A percentile compares a stretch with the other conserved stretches of the same genome.
These are phyloP conservation scores for Gari tellinella DNA, from an alignment of 2,888 invertebrate genomes.

Conservation along the genomic window DNA sequence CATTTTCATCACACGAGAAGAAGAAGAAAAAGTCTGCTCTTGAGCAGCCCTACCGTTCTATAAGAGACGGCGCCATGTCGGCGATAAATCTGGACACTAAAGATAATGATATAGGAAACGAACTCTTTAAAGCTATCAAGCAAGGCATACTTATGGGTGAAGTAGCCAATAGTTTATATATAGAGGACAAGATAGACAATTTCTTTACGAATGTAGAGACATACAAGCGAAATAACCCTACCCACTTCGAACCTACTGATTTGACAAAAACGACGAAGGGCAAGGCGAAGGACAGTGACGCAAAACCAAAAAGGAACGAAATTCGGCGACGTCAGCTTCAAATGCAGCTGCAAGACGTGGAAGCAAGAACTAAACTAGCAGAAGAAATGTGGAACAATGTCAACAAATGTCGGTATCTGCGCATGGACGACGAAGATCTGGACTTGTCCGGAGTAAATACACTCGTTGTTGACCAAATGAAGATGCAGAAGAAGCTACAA, in stretches of 20 bases:
- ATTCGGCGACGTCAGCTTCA: constrained; percentile 31
- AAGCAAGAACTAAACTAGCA: constrained; percentile 18
- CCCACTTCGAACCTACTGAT: constrained; percentile 10
- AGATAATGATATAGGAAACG: constrained; percentile 71
- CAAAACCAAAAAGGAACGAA: constrained; percentile 42
- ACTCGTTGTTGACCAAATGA: constrained; percentile 74
- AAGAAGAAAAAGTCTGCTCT: constrained; percentile 51
- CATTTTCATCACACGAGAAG: constrained; percentile 72
- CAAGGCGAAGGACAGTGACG: constrained; percentile 20
- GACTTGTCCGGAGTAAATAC: constrained; percentile 77
- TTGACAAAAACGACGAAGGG: not conserved
- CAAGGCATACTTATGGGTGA: constrained; percentile 74
- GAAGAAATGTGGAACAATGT: constrained; percentile 54
- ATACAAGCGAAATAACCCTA: constrained; percentile 62
- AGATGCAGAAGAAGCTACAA: constrained; percentile 25
- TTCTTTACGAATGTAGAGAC: constrained; percentile 69
- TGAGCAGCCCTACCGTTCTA: constrained; percentile 46
- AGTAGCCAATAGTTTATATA: constrained; percentile 55
- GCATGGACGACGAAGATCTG: constrained; percentile 70
- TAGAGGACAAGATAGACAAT: constrained; percentile 68
- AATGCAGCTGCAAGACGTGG: constrained; percentile 17
- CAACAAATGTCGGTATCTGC: constrained; percentile 78
- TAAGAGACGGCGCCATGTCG: constrained; percentile 36
- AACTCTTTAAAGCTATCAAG: constrained; percentile 73
- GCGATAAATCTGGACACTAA: constrained; percentile 57